Base-by-base conservation (phyloP, 2,113 vertebrate species). In the Scolopax mira region DNA sequence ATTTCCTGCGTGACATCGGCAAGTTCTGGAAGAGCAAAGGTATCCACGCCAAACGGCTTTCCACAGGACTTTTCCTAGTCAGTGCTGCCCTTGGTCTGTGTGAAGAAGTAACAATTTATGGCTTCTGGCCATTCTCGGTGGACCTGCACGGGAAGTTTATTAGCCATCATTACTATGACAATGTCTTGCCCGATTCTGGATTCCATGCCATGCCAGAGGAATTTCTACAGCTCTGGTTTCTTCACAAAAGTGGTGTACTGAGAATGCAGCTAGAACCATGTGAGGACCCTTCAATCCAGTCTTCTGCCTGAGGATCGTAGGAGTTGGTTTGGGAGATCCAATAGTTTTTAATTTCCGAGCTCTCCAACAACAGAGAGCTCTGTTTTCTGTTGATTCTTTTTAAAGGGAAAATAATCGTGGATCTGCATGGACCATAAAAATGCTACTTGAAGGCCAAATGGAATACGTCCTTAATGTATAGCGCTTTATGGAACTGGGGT, bases 191-290 rank as follows among this genome's bases (percentile, higher is more conserved):
- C 1, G 98, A 98, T 75, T 98, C 98, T 1, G 98, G 99, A 54
- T 99, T 99, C 97, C 99, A 99, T 5, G 98, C 99, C 92, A 99
- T 99, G 99, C 99, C 99, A 0, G 99, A 99, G 96, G 99, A 99
- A 94, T 99, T 99, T 48, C 97, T 99, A 30, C 99, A 99, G 94
- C 99, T 99, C 30, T 99, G 99, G 99, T 98, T 99, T 30, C 98
- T 99, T 31, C 99, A 99, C 94, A 99, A 99, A 97, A 98, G 97
- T 1, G 99, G 99, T 11, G 95, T 98, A 0, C 93, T 99, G 73
- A 98, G 98, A 52, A 98, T 99, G 98, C 98, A 98, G 84, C 96
- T 99, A 49, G 98, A 98, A 64, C 97, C 80, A 0, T 99, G 99
- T 74, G 93, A 97, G 84, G 96, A 90, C 37, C 71, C 88, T 27